These are phyloP conservation scores for Dreissena rostriformis DNA, from an alignment of 1,140 invertebrate species.

Conservation along the genomic window DNA sequence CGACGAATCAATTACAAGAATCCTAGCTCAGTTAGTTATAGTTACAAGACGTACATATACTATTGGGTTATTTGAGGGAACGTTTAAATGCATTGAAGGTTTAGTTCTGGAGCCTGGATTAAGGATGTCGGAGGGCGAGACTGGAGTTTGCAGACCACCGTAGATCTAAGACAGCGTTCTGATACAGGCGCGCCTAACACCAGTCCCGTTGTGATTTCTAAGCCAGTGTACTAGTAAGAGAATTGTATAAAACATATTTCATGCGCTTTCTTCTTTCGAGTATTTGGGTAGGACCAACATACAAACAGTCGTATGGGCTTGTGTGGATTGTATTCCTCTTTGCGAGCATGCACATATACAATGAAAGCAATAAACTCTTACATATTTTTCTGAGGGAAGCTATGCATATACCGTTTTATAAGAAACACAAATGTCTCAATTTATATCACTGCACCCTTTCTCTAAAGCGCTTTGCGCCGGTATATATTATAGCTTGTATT, in stretches of 20 bases:
- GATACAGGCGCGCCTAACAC: slow-evolving; percentile 2
- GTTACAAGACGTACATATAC: too few relatives aligned
- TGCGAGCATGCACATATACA: background rate
- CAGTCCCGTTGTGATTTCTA: slow-evolving; percentile 2
- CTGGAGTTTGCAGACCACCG: background rate
- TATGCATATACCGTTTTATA: background rate
- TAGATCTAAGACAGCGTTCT: background rate
- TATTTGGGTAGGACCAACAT: background rate
- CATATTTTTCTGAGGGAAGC: background rate
- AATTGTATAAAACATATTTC: background rate
- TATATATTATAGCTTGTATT: background rate
- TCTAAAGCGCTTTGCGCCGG: background rate
- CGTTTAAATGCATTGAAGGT: background rate
- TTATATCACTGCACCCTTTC: background rate
- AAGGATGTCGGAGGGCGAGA: background rate
- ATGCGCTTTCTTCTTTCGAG: background rate
- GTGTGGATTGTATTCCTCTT: background rate
- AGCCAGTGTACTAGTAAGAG: slow-evolving; percentile 28
- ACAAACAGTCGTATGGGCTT: background rate
- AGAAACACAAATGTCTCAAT: background rate
- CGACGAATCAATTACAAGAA: too few relatives aligned
- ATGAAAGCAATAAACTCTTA: background rate
- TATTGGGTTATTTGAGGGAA: too few relatives aligned
- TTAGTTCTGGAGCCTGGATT: background rate
- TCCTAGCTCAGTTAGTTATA: too few relatives aligned